phyloP scores from a whole-genome alignment of 1,140 invertebrate genomes.

The Micrasema minimum region DNA sequence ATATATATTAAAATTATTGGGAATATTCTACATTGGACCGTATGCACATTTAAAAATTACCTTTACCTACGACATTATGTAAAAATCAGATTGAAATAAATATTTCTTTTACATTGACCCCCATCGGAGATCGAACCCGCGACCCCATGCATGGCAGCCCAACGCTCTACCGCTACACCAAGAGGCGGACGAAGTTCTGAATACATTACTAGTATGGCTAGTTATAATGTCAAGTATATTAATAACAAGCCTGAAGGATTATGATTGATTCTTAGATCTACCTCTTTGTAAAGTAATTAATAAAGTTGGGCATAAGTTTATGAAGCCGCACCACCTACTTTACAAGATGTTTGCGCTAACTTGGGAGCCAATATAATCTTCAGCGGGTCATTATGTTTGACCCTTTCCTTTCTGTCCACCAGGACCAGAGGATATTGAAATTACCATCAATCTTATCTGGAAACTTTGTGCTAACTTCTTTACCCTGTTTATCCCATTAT shows the following conservation, averaged over 20 bases:
- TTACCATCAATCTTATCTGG: slow-evolving; percentile 49
- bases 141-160: no score
- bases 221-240: slow-evolving; percentile 36
- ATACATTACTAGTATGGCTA: no score
- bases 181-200: no score
- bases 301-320: slow-evolving; percentile 47
- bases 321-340: slow-evolving; percentile 37
- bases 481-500: slow-evolving; percentile 11
- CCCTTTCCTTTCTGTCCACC: slow-evolving; percentile 36
- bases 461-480: slow-evolving; percentile 36
- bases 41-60: no score
- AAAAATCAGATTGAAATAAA: no score
- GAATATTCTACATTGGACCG: no score
- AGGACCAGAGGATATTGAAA: slow-evolving; percentile 45
- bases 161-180: no score
- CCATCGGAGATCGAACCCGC: no score
- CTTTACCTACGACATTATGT: no score
- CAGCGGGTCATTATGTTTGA: slow-evolving; percentile 49
- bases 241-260: slow-evolving; percentile 37
- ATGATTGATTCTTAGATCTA: slow-evolving; percentile 44
- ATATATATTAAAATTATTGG: no score
- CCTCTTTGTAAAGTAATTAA: slow-evolving; percentile 46
- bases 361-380: slow-evolving; percentile 43
- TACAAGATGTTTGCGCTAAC: slow-evolving; percentile 24
- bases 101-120: no score